phyloP scores from a whole-genome alignment of 2,113 vertebrate genomes.

The Thryonomys swinderianus region DNA sequence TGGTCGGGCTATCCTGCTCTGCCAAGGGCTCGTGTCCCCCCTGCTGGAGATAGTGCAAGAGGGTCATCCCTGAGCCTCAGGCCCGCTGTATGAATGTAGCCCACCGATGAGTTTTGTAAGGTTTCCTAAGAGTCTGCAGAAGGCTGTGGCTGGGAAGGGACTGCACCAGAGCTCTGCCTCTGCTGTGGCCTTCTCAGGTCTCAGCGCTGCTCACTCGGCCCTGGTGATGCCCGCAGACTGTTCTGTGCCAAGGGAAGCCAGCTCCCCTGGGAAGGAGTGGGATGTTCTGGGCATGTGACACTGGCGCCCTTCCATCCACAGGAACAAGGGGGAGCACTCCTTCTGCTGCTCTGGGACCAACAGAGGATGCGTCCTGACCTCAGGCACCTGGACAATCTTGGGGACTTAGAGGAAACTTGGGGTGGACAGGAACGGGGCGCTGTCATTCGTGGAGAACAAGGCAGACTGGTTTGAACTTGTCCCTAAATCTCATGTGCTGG shows the following conservation, averaged over 20 bases:
- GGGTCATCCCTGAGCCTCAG: accelerated
- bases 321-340: neutral
- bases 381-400: neutral
- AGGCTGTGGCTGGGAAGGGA: neutral
- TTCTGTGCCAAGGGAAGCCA: accelerated
- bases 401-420: too few species aligned
- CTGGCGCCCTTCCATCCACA: neutral
- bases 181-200: neutral
- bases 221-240: neutral
- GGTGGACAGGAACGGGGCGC: neutral
- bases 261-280: neutral
- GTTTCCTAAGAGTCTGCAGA: accelerated
- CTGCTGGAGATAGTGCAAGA: accelerated
- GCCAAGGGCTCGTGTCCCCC: accelerated
- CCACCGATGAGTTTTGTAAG: neutral
- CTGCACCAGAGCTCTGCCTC: accelerated
- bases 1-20: too few species aligned
- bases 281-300: neutral
- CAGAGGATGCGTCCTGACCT: neutral
- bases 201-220: neutral
- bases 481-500: neutral
- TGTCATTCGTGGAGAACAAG: too few species aligned
- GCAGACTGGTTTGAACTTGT: neutral
- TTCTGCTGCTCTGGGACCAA: neutral
- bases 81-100: neutral